Base-by-base conservation (phyloP, 2,797 vertebrate genomes). In the Sebastes steindachneri region DNA sequence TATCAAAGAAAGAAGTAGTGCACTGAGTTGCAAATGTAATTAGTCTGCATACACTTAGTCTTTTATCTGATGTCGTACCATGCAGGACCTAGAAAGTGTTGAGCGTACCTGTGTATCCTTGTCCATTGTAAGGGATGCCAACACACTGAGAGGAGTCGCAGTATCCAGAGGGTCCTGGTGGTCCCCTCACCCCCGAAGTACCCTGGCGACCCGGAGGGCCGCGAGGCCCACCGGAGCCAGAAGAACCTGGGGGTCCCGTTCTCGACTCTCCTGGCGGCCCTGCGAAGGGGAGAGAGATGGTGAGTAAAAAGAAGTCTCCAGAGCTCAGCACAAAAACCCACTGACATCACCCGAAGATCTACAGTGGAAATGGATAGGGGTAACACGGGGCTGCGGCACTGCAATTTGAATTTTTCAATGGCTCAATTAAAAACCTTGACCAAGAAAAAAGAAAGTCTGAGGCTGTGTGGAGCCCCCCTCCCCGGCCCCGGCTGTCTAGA, bases 111-210 rank as follows among this genome's bases (percentile, higher is more conserved):
- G 97, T 96, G 89, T 98, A 99, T 95, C 98, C 98, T 96, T 98
- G 98, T 84, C 98, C 99, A 1, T 99, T 99, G 96, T 99, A 99
- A 88, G 98, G 97, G 88, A 99, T 99, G 92, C 99, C 99, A 86
- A 98, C 97, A 90, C 99, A 99, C 93, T 99, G 97, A 86, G 99
- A 99, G 25, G 99, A 99, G 92, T 99, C 99, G 58, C 99, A 99
- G 88, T 99, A 99, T 64, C 99, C 99, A 84, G 98, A 84, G 86
- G 98, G 97, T 75, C 99, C 99, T 9, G 97, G 93, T 26, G 99
- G 98, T 86, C 99, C 99, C 93, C 98, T 96, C 90, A 98, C 96
- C 65, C 99, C 99, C 48, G 95, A 76, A 88, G 95, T 96, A 86
- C 99, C 98, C 82, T 97, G 97, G 83, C 97, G 98, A 89, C 99